Percentiles rank a stretch among this genome's conserved stretches.
Conservation (phyloP, 2,797 vertebrate genomes). For the Schizopygopsis malacanthus region DNA sequence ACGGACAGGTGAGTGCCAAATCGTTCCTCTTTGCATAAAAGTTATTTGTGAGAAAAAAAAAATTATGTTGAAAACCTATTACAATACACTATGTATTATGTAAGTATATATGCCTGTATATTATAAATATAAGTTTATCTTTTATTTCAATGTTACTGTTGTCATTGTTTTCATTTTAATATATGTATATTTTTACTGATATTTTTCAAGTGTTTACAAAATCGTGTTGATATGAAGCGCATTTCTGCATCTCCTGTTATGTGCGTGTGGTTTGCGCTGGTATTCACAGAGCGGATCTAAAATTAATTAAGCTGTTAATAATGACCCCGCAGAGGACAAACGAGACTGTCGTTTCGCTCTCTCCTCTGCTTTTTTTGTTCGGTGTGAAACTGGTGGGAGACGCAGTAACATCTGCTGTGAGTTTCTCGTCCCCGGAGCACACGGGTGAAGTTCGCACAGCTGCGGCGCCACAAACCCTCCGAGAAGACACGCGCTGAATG, state of each 20-base stretch:
- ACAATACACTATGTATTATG: background rate
- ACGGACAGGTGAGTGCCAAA: conserved; percentile 88
- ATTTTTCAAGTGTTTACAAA: background rate
- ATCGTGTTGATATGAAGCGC: background rate
- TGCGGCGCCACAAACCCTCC: conserved; percentile 64
- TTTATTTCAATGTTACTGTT: background rate
- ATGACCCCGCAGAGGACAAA: conserved; percentile 47
- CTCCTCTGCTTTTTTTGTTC: background rate
- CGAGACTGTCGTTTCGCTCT: conserved; percentile 3
- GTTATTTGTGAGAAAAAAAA: background rate
- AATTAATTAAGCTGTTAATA: conserved; percentile 44
- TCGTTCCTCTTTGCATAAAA: background rate
- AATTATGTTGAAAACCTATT: background rate
- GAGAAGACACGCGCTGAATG: conserved; percentile 57
- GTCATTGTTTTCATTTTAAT: background rate
- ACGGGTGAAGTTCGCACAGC: conserved; percentile 63
- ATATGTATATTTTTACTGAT: background rate
- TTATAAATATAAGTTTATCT: background rate
- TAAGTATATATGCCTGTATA: background rate
- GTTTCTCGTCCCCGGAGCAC: conserved; percentile 63
- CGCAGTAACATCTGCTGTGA: conserved; percentile 60
- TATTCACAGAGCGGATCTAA: conserved; percentile 29
- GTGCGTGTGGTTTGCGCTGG: background rate
- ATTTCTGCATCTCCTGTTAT: background rate
- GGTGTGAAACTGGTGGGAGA: conserved; percentile 56